A percentile compares a stretch with the other conserved stretches of the same genome.
phyloP scores from a whole-genome alignment of 1,140 invertebrate genomes.

The Berghia stephanieae region DNA sequence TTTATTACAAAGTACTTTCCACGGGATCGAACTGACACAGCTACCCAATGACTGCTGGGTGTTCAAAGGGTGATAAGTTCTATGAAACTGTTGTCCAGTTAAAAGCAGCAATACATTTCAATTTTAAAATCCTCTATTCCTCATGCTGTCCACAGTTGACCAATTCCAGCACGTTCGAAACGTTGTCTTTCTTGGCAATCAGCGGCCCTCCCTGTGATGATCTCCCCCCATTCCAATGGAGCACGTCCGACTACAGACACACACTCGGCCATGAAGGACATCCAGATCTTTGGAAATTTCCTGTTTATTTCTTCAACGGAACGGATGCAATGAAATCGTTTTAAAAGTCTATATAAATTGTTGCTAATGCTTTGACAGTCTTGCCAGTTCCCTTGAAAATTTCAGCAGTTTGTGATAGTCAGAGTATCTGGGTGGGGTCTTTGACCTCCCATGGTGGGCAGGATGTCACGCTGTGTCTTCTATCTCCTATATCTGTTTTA shows the following conservation, averaged over 20 bases:
- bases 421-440: too few species aligned
- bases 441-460: too few species aligned
- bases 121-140: not conserved
- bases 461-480: too few species aligned
- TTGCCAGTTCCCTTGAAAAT: too few species aligned
- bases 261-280: slow-evolving; percentile 78
- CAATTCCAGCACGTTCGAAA: slow-evolving; percentile 61
- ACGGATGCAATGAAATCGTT: slow-evolving; percentile 33
- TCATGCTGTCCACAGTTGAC: slow-evolving; percentile 65
- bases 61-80: not conserved
- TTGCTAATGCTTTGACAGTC: too few species aligned
- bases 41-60: too few species aligned
- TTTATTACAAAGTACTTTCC: not conserved
- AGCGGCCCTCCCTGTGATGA: slow-evolving; percentile 73
- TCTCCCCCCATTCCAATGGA: slow-evolving; percentile 80
- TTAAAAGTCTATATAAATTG: too few species aligned
- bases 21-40: too few species aligned
- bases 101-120: not conserved
- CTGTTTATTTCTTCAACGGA: slow-evolving; percentile 66
- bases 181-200: slow-evolving; percentile 71
- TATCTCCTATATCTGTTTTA: too few species aligned
- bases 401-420: too few species aligned
- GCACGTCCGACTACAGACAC: slow-evolving; percentile 71
- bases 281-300: slow-evolving; percentile 80
- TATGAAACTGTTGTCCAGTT: not conserved